Percentiles rank a stretch among this genome's conserved stretches.
Conservation (phyloP, 2,797 vertebrate species). For the Malurus splendens region DNA sequence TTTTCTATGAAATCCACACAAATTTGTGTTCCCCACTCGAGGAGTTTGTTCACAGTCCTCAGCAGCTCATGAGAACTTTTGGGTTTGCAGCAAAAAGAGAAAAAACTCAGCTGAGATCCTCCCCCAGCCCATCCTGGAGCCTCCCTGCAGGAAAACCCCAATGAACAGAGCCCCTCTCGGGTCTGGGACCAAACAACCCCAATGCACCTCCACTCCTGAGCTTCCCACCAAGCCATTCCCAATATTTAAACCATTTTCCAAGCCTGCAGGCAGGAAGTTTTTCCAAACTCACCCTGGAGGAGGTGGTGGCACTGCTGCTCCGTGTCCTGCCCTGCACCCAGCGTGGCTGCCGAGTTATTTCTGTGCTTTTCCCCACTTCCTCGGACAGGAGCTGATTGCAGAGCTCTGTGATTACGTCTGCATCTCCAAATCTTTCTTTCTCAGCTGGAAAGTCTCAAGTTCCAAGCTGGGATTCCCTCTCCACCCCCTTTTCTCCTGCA, state of each 20-base stretch:
- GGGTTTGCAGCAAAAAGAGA: background rate
- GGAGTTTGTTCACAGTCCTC: background rate
- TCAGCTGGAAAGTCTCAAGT: conserved; percentile 74
- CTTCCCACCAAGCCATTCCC: background rate
- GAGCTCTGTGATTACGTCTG: conserved; percentile 60
- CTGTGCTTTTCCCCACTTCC: conserved; percentile 27
- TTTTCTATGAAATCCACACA: background rate
- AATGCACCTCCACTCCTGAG: background rate
- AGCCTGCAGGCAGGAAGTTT: background rate
- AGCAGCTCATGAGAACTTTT: background rate
- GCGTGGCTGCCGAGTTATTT: background rate
- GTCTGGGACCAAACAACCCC: background rate
- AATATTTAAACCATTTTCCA: background rate
- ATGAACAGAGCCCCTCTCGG: background rate
- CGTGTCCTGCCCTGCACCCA: conserved; percentile 19
- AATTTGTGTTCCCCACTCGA: background rate
- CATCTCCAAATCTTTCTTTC: conserved; percentile 54
- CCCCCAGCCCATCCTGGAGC: background rate
- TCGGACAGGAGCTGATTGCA: conserved; percentile 58
- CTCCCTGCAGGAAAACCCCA: background rate
- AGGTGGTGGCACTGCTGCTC: conserved; percentile 30
- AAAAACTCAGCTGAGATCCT: background rate
- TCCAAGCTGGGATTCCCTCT: conserved; percentile 72
- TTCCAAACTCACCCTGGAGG: conserved; percentile 65
- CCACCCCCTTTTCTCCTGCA: conserved; percentile 55